These are phyloP conservation scores for Scaptodrosophila latifasciaeformis DNA, from an alignment of 2,888 invertebrate genomes.

Conservation along the genomic window DNA sequence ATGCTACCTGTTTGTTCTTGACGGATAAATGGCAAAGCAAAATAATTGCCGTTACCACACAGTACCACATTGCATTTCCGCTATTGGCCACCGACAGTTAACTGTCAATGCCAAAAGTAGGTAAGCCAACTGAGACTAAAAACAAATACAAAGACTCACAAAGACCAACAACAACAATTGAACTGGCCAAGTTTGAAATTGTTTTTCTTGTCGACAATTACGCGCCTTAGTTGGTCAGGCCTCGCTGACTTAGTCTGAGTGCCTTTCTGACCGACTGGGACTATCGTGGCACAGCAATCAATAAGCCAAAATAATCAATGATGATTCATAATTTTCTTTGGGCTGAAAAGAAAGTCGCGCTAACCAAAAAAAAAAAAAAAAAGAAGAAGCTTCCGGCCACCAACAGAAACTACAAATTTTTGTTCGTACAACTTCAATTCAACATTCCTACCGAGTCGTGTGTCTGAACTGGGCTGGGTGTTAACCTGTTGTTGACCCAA, in stretches of 20 bases:
- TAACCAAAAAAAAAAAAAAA: neutral
- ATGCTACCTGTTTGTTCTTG: conserved; percentile 47
- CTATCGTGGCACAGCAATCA: conserved; percentile 22
- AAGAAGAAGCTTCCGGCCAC: conserved; percentile 62
- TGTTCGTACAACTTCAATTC: conserved; percentile 14
- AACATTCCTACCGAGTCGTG: neutral
- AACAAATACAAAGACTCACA: conserved; percentile 9
- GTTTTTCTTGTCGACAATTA: conserved; percentile 14
- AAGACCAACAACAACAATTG: conserved; percentile 15
- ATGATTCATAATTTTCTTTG: conserved; percentile 52
- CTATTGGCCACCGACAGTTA: conserved; percentile 40
- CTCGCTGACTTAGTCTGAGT: conserved; percentile 28
- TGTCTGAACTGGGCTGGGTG: conserved; percentile 34
- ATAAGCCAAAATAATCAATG: conserved; percentile 43
- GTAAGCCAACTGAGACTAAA: conserved; percentile 34
- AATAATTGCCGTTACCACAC: conserved; percentile 58
- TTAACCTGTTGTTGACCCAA: conserved; percentile 62
- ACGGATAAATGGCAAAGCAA: conserved; percentile 21
- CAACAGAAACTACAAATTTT: conserved; percentile 21
- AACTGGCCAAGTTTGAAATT: conserved; percentile 54
- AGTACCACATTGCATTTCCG: conserved; percentile 64
- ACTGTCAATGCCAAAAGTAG: conserved; percentile 65
- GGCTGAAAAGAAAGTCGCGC: conserved; percentile 1
- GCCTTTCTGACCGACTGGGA: neutral
- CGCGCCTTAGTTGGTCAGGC: conserved; percentile 15